Conservation (phyloP, 2,113 vertebrate genomes). For the Gavialis gangeticus region DNA sequence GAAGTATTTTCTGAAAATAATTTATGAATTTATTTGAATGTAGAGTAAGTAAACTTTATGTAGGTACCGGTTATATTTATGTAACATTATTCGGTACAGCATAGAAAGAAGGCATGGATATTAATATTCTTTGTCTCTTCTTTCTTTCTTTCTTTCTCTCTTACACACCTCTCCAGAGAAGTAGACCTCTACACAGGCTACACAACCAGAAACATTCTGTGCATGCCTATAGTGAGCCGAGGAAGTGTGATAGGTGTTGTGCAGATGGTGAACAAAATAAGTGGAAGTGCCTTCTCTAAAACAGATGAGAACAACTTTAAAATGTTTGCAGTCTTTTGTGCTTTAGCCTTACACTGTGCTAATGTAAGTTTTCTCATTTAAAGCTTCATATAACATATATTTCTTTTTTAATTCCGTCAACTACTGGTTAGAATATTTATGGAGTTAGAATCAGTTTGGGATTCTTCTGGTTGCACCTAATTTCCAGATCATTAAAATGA, state of each 20-base stretch:
- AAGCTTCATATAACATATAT: background rate
- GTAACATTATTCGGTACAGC: rapidly evolving
- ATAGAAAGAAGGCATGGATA: background rate
- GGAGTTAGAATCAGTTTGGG: background rate
- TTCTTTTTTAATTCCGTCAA: background rate
- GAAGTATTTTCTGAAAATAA: background rate
- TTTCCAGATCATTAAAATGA: background rate
- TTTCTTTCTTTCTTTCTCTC: background rate
- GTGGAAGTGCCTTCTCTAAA: slow-evolving; percentile 99
- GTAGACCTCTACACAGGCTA: slow-evolving; percentile 99
- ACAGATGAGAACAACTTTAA: slow-evolving; percentile 99
- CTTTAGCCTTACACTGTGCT: slow-evolving; percentile 99
- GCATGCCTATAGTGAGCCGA: slow-evolving; percentile 98
- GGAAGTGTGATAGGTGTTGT: slow-evolving; percentile 97
- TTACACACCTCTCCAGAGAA: slow-evolving; percentile 82
- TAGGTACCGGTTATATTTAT: background rate
- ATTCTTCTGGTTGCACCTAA: background rate
- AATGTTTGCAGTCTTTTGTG: slow-evolving; percentile 99
- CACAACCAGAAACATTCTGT: slow-evolving; percentile 97
- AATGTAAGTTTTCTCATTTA: slow-evolving; percentile 86
- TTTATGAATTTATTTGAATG: background rate
- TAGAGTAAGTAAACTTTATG: background rate
- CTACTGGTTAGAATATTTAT: background rate
- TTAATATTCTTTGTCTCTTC: background rate
- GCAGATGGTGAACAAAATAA: slow-evolving; percentile 99